Percentiles rank a stretch among this genome's conserved stretches.
These are phyloP conservation scores for Geotrypetes seraphini DNA, from an alignment of 2,797 vertebrate genomes.

Conservation along the genomic window DNA sequence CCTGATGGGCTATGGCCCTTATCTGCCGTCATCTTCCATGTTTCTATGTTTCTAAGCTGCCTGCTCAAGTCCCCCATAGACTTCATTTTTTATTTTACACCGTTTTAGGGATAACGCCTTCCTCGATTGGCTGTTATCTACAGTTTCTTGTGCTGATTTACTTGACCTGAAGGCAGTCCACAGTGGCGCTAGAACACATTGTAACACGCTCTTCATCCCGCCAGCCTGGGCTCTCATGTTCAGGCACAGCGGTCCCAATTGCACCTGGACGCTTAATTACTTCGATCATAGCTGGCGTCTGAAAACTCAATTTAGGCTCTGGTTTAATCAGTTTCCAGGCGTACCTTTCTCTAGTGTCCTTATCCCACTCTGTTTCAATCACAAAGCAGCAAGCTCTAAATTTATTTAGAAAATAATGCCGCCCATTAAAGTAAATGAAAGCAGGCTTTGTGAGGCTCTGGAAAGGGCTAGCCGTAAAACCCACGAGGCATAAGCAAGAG, in stretches of 20 bases:
- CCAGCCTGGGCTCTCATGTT: too few species aligned
- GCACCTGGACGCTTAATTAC: conserved; percentile 10
- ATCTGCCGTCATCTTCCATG: too few species aligned
- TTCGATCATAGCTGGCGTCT: conserved; percentile 3
- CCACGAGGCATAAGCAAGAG: conserved; percentile 10
- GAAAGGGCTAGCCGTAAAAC: conserved; percentile 12
- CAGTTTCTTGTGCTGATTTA: too few species aligned
- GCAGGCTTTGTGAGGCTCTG: conserved; percentile 7
- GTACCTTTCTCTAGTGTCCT: conserved; percentile 5
- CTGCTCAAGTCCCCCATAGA: too few species aligned
- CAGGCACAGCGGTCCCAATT: conserved; percentile 8
- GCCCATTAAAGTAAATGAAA: conserved; percentile 13
- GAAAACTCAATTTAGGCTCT: conserved; percentile 3
- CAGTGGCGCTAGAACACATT: too few species aligned
- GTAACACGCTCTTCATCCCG: too few species aligned
- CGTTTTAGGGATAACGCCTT: too few species aligned
- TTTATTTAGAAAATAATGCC: conserved; percentile 24
- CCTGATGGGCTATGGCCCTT: too few species aligned
- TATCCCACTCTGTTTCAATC: conserved; percentile 12
- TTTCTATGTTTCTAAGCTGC: too few species aligned
- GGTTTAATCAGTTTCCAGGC: conserved; percentile 12
- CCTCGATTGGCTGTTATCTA: too few species aligned
- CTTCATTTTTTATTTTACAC: too few species aligned
- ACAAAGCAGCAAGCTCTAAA: conserved; percentile 13
- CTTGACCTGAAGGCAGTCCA: too few species aligned